These are phyloP conservation scores for Caenorhabditis afra DNA, from an alignment of 2,888 invertebrate species.

Conservation along the genomic window DNA sequence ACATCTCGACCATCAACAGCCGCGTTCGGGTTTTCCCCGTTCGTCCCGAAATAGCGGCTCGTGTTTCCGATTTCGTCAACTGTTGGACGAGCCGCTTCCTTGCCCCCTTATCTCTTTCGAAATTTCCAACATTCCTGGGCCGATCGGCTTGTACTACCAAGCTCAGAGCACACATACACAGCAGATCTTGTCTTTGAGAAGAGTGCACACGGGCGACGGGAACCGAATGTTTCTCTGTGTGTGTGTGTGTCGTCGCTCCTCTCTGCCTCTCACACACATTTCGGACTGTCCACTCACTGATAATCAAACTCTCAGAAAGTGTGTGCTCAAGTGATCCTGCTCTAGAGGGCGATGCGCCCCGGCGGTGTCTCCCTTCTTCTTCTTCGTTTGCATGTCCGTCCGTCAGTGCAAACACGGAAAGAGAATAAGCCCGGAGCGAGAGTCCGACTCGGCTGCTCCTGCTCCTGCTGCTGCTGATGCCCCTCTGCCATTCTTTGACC, in stretches of 20 bases:
- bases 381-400: slow-evolving; percentile 36
- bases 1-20: slow-evolving; percentile 21
- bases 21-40: slow-evolving; percentile 8
- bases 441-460: slow-evolving; percentile 19
- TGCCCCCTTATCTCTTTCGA: slow-evolving; percentile 15
- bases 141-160: slow-evolving; percentile 51
- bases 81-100: background rate
- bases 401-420: slow-evolving; percentile 50
- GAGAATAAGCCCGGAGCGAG: slow-evolving; percentile 7
- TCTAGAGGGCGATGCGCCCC: slow-evolving; percentile 31
- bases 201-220: slow-evolving; percentile 25
- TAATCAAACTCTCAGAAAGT: slow-evolving; percentile 48
- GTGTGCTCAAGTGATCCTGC: slow-evolving; percentile 62
- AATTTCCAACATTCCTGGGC: slow-evolving; percentile 49
- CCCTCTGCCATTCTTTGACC: slow-evolving; percentile 52
- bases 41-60: slow-evolving; percentile 16
- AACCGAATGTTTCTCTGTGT: slow-evolving; percentile 43
- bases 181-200: slow-evolving; percentile 22
- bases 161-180: slow-evolving; percentile 32
- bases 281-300: slow-evolving; percentile 55
- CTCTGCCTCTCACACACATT: slow-evolving; percentile 22
- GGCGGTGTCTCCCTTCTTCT: slow-evolving; percentile 12
- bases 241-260: slow-evolving; percentile 24
- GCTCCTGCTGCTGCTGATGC: too few species aligned
- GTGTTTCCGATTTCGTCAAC: slow-evolving; percentile 11